Evolutionary conservation across 2,888 invertebrate genomes (phyloP).

Genomic region (Aplocera efformata): DNA sequence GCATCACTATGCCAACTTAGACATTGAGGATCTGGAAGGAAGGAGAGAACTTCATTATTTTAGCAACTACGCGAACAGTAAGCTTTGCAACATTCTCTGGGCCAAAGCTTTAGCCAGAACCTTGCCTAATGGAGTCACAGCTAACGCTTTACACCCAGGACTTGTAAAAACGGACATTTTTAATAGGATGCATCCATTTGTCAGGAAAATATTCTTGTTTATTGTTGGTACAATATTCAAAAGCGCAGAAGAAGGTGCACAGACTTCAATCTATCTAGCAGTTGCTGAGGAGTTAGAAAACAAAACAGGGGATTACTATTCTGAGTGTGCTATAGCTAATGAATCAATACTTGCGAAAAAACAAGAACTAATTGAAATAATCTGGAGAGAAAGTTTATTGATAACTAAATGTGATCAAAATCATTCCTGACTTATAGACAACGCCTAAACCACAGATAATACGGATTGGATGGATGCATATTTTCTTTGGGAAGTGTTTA

Average conservation of each 20-base stretch:
- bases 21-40: constrained; percentile 43
- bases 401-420: constrained; percentile 27
- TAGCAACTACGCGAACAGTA: constrained; percentile 68
- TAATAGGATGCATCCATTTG: constrained; percentile 73
- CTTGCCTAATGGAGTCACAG: constrained; percentile 82
- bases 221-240: constrained; percentile 83
- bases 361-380: constrained; percentile 83
- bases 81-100: constrained; percentile 63
- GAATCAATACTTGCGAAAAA: constrained; percentile 80
- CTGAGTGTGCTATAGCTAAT: constrained; percentile 84
- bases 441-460: too few relatives aligned
- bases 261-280: constrained; percentile 86
- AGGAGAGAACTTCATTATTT: constrained; percentile 39
- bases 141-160: constrained; percentile 91
- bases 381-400: constrained; percentile 83
- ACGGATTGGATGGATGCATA: too few relatives aligned
- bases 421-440: not conserved
- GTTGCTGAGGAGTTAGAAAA: constrained; percentile 85
- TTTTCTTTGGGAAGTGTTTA: too few relatives aligned
- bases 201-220: constrained; percentile 70
- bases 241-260: constrained; percentile 87
- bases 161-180: constrained; percentile 89
- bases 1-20: constrained; percentile 70
- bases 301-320: constrained; percentile 87
- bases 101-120: constrained; percentile 59